Evolutionary conservation across 1,140 invertebrate species (phyloP), one percentile per base, ranked within the genome.

Genomic region (Aradophagus sp.): DNA sequence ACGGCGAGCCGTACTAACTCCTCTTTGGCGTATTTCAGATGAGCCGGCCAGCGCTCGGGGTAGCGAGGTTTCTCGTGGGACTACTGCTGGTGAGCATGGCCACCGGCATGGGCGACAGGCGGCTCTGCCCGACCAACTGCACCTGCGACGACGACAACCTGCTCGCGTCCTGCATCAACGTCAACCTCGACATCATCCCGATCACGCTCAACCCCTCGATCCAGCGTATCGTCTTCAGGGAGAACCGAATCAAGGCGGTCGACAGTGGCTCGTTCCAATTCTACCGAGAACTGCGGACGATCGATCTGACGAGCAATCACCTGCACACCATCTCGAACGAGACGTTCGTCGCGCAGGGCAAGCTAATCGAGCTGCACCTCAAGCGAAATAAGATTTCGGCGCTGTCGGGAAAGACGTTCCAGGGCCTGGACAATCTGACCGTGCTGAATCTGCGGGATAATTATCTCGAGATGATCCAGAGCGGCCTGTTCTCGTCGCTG

Each of bases 121-220:
- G 42, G 68, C 86, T 89, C 68, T 96, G 94, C 80, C 94, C 94
- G 0, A 89, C 80, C 53, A 91, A 90, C 44, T 96, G 95, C 81
- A 89, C 86, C 77, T 96, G 95, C 84, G 93, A 97, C 82, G 95
- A 97, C 75, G 93, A 95, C 41, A 94, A 91, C 0, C 89, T 95
- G 41, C 91, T 93, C n/a, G 95, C 96, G 0, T 90, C 91, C 38
- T 97, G 95, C 81, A 89, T 93, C 65, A 91, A 91, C 75, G 93
- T 92, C 69, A 93, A 92, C 58, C 86, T 97, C 29, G 94, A 96
- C 83, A 93, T 95, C 10, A 90, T 97, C 32, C 95, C 95, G 26
- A 96, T 97, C 69, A 93, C 95, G 0, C 87, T 97, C 31, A 97
- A 97, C 84, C 95, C 95, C 2, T 92, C 91, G 69, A 93, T 96